Conservation (phyloP, 2,888 invertebrate genomes). For the Stenolophus ochropezus region DNA sequence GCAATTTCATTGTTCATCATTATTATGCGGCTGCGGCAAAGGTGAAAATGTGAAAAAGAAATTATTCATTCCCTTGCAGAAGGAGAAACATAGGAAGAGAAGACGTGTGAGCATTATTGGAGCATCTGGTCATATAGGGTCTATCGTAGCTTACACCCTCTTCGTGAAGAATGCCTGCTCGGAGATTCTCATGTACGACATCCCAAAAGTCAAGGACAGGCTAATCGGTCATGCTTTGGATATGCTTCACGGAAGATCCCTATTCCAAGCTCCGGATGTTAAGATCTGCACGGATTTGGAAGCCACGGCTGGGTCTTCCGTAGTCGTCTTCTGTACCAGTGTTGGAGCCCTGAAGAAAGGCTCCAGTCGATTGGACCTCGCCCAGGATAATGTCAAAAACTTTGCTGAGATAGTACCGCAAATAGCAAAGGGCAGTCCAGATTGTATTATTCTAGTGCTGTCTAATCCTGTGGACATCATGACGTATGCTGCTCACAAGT, state of each 20-base stretch:
- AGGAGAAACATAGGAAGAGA: neutral
- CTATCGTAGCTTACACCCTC: neutral
- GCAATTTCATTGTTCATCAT: neutral
- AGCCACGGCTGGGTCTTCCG: conserved; percentile 75
- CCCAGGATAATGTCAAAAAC: conserved; percentile 80
- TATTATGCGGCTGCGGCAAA: neutral
- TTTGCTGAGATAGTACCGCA: conserved; percentile 75
- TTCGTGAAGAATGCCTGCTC: neutral
- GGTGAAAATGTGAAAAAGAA: neutral
- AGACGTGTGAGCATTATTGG: conserved; percentile 39
- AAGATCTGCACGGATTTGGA: conserved; percentile 85
- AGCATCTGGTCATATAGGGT: conserved; percentile 17
- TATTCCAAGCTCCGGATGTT: conserved; percentile 87
- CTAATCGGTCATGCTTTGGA: conserved; percentile 93
- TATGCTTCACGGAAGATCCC: conserved; percentile 90
- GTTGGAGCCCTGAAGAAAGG: neutral
- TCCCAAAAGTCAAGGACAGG: conserved; percentile 75
- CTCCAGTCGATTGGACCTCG: conserved; percentile 77
- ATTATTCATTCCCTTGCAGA: neutral
- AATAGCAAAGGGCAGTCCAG: conserved; percentile 77
- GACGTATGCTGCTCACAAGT: conserved; percentile 80
- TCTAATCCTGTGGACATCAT: conserved; percentile 80
- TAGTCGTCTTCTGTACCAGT: neutral
- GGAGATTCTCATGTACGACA: conserved; percentile 21
- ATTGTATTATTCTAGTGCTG: conserved; percentile 77